Percentiles rank a stretch among this genome's conserved stretches.
phyloP scores from a whole-genome alignment of 2,113 vertebrate genomes.

The Neopipo cinnamomea region DNA sequence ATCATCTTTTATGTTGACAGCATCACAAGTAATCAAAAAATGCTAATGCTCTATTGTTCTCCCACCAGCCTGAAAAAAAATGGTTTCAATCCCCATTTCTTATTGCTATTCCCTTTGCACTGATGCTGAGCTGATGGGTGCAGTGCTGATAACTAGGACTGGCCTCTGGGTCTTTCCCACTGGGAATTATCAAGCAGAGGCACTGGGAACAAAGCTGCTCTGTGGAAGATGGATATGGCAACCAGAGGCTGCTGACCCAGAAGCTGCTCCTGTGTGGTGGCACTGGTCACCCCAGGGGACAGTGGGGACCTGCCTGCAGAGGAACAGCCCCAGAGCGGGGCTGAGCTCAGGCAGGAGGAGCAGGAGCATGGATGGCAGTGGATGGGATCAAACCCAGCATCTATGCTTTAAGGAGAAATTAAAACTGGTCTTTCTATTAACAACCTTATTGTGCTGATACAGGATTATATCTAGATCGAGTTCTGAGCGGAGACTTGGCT shows the following conservation, averaged over 20 bases:
- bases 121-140: neutral
- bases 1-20: neutral
- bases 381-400: neutral
- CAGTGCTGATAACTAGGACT: neutral
- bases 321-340: neutral
- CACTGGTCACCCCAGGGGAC: neutral
- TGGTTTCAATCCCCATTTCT: neutral
- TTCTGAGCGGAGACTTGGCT: neutral
- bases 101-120: neutral
- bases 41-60: slow-evolving; percentile 9
- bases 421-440: neutral
- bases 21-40: neutral
- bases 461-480: neutral
- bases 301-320: neutral
- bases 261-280: neutral
- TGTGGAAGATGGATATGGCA: neutral
- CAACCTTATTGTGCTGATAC: neutral
- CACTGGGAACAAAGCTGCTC: neutral
- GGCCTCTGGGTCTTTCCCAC: neutral
- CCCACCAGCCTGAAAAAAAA: neutral
- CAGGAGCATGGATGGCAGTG: neutral
- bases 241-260: neutral
- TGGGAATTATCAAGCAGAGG: neutral
- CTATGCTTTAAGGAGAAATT: neutral
- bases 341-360: neutral